Evolutionary conservation across 2,888 invertebrate genomes (phyloP), one percentile per base, ranked within the genome.

Genomic region (Hanleya hanleyi): DNA sequence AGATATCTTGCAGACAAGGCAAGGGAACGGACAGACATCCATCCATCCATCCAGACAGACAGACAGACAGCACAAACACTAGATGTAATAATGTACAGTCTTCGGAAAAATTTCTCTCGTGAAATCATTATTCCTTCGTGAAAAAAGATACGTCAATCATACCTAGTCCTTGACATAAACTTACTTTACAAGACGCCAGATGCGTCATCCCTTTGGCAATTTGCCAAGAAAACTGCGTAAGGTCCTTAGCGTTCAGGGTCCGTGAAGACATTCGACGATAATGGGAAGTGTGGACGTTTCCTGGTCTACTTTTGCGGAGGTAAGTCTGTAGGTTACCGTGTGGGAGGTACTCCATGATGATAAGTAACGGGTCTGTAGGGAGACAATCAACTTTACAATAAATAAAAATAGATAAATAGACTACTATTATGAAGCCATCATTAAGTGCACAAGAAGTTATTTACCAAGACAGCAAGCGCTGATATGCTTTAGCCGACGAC

Each of bases 141-240:
- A n/a, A n/a, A n/a, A n/a, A n/a, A n/a, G n/a, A n/a, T n/a, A n/a
- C n/a, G n/a, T n/a, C n/a, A n/a, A n/a, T n/a, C n/a, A n/a, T n/a
- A n/a, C n/a, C n/a, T n/a, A n/a, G n/a, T n/a, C n/a, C n/a, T n/a
- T n/a, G n/a, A n/a, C n/a, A n/a, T n/a, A 61, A 12, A 92, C 92
- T 92, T 88, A 96, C 96, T 91, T 95, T 95, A 89, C 95, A 94
- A 32, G 94, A 94, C 18, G 95, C 94, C 62, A 96, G 93, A 84
- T 95, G 96, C 84, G 95, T 95, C 96, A 96, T 96, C 69, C 96
- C 96, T 76, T 95, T 92, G 0, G 96, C 95, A 51, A 97, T 95
- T 92, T 97, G 97, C 91, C 96, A 95, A 80, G 96, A 96, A 89
- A 97, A 97, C 74, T 95, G 95, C 12, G 96, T 96, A 71, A 97